A percentile compares a stretch with the other conserved stretches of the same genome.
phyloP scores from a whole-genome alignment of 2,113 vertebrate genomes.

The Cheirogaleus medius region DNA sequence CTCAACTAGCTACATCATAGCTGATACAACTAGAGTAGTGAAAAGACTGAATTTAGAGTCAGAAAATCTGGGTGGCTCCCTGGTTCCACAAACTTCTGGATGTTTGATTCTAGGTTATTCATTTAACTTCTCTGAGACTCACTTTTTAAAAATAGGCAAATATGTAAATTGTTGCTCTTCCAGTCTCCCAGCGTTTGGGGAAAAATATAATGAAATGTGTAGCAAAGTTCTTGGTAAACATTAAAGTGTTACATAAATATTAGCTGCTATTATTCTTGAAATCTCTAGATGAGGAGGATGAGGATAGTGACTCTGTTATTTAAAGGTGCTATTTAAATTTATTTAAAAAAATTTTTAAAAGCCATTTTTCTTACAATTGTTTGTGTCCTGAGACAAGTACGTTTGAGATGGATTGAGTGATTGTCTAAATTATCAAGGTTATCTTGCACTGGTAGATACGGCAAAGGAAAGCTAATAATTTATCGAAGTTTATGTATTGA shows the following conservation, averaged over 20 bases:
- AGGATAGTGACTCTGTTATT: neutral
- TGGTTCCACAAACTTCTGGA: neutral
- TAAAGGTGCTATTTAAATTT: neutral
- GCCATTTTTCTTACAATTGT: neutral
- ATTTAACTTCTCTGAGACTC: neutral
- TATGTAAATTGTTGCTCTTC: neutral
- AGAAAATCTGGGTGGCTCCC: neutral
- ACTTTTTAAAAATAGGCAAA: neutral
- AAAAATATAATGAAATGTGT: neutral
- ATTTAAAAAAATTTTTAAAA: neutral
- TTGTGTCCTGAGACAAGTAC: neutral
- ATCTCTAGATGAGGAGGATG: neutral
- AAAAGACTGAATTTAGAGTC: neutral
- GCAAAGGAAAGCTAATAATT: neutral
- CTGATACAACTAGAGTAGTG: fast-evolving
- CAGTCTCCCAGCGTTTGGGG: neutral
- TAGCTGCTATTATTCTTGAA: neutral
- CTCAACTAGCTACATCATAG: neutral
- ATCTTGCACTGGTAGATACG: neutral
- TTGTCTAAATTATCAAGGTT: neutral
- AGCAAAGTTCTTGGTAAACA: neutral
- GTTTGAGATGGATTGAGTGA: neutral
- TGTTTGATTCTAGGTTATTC: neutral
- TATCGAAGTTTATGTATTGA: neutral
- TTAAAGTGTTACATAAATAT: neutral